Conservation (phyloP, 2,113 vertebrate genomes). For the Drymodes brunneopygia region DNA sequence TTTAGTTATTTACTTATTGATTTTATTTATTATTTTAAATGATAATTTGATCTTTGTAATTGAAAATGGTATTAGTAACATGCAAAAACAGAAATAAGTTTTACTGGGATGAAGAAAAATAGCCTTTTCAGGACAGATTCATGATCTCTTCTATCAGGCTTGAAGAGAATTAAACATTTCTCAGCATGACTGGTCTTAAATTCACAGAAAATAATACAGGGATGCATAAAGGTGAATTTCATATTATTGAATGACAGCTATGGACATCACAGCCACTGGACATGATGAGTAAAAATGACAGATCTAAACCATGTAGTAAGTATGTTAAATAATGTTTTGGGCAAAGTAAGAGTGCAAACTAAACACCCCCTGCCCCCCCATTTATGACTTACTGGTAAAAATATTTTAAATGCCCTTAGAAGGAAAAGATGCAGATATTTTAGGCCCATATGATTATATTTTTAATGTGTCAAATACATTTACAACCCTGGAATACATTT, state of each 20-base stretch:
- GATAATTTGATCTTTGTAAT: background rate
- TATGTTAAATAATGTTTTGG: background rate
- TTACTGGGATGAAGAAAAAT: background rate
- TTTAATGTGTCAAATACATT: background rate
- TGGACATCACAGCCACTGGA: background rate
- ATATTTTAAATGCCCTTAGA: background rate
- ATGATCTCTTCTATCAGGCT: background rate
- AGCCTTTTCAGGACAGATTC: background rate
- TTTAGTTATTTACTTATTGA: background rate
- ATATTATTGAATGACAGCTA: background rate
- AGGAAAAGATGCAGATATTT: background rate
- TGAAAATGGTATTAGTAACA: background rate
- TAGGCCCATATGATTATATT: background rate
- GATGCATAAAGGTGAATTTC: background rate
- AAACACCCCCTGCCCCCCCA: accelerated
- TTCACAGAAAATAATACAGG: background rate
- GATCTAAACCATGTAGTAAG: background rate
- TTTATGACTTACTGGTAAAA: background rate
- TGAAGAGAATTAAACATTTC: background rate
- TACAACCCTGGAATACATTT: background rate
- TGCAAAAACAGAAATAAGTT: background rate
- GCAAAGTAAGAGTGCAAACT: background rate
- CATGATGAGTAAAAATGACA: background rate
- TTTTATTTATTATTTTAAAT: background rate
- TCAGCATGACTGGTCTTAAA: background rate